Conservation (phyloP, 2,113 vertebrate genomes). For the Engraulis encrasicolus region DNA sequence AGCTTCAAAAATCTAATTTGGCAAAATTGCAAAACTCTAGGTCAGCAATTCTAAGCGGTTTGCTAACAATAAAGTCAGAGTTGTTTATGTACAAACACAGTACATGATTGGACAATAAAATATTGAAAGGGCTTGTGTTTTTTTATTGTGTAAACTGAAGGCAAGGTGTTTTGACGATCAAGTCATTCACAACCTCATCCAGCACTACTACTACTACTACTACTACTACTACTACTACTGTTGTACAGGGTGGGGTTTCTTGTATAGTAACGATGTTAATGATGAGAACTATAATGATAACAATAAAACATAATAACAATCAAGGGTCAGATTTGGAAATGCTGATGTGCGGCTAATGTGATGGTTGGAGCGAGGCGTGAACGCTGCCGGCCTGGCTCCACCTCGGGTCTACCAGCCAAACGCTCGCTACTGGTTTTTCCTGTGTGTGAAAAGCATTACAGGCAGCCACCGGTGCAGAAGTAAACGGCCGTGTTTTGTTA, state of each 20-base stretch:
- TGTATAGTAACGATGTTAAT: background rate
- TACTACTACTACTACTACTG: no score
- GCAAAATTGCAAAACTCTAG: constrained; percentile 42
- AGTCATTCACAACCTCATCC: background rate
- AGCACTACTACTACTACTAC: no score
- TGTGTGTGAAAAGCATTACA: constrained; percentile 91
- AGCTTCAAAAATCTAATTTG: constrained; percentile 28
- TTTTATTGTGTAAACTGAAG: constrained; percentile 7
- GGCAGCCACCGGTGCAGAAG: constrained; percentile 85
- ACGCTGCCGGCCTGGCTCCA: constrained; percentile 65
- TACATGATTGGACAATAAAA: constrained; percentile 32
- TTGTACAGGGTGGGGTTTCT: background rate
- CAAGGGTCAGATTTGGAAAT: constrained; percentile 39
- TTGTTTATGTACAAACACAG: constrained; percentile 10
- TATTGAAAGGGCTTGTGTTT: constrained; percentile 39
- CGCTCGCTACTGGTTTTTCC: constrained; percentile 82
- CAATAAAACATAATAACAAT: constrained; percentile 5
- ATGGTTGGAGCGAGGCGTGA: constrained; percentile 74
- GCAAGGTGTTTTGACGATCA: background rate
- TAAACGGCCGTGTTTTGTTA: constrained; percentile 92
- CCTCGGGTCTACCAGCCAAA: constrained; percentile 81
- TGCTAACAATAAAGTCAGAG: constrained; percentile 8
- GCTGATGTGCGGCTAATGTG: constrained; percentile 52
- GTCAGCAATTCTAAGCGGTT: constrained; percentile 45
- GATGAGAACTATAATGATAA: background rate